Evolutionary conservation across 1,140 invertebrate species (phyloP).

Genomic region (Drosophila auraria): DNA sequence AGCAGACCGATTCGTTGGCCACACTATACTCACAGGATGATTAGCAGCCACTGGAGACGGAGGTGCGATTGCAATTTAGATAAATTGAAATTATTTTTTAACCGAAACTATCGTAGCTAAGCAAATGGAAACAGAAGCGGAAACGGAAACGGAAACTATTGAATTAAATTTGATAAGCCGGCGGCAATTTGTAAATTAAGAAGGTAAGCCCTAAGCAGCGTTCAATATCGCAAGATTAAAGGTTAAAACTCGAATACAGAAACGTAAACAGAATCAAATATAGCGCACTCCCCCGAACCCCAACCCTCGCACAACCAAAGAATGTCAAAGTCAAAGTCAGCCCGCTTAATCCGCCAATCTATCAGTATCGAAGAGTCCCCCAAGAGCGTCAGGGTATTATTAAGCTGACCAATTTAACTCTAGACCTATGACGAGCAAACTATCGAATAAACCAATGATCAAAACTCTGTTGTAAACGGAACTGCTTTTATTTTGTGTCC

Average conservation of each 20-base stretch:
- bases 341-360: slow-evolving; percentile 46
- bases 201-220: slow-evolving; percentile 33
- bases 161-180: slow-evolving; percentile 57
- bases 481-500: slow-evolving; percentile 30
- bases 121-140: slow-evolving; percentile 52
- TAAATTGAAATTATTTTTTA: slow-evolving; percentile 80
- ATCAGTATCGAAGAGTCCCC: slow-evolving; percentile 38
- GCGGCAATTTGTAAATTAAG: slow-evolving; percentile 57
- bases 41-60: slow-evolving; percentile 22
- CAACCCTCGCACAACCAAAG: slow-evolving; percentile 48
- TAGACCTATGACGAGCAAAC: slow-evolving; percentile 66
- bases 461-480: slow-evolving; percentile 52
- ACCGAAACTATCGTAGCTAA: slow-evolving; percentile 71
- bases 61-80: slow-evolving; percentile 71
- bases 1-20: background rate
- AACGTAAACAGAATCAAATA: slow-evolving; percentile 49
- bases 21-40: slow-evolving; percentile 23
- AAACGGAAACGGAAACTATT: slow-evolving; percentile 47
- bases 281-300: slow-evolving; percentile 27
- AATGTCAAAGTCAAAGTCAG: slow-evolving; percentile 36
- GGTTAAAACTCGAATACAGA: slow-evolving; percentile 13
- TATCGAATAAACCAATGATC: slow-evolving; percentile 78
- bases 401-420: slow-evolving; percentile 82
- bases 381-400: slow-evolving; percentile 46
- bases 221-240: slow-evolving; percentile 31